These are phyloP conservation scores for Glyptemys insculpta DNA, from an alignment of 2,797 vertebrate species.

Conservation along the genomic window DNA sequence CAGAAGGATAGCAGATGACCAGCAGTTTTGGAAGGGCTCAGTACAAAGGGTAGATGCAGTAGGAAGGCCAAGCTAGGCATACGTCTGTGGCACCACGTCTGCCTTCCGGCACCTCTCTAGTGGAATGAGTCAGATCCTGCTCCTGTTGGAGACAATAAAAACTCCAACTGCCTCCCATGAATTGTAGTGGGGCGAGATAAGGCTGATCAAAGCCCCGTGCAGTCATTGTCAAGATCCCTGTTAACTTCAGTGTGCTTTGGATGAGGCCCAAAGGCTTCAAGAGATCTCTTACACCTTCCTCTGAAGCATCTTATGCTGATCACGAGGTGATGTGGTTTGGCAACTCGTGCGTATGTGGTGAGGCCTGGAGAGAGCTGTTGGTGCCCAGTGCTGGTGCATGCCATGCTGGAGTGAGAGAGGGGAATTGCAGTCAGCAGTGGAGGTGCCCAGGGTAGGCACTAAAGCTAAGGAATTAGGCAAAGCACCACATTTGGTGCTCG, in stretches of 20 bases:
- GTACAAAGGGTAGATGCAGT: not conserved
- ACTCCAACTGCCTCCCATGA: not conserved
- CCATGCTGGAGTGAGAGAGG: not conserved
- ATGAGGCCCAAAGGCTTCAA: rapidly evolving
- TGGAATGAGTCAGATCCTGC: not conserved
- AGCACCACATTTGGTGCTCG: not conserved
- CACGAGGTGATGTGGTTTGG: rapidly evolving
- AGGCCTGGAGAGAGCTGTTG: not conserved
- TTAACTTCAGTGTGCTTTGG: not conserved
- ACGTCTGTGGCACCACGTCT: rapidly evolving
- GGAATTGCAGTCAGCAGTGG: not conserved
- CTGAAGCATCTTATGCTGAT: not conserved
- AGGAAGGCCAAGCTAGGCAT: not conserved
- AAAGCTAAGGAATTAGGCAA: not conserved
- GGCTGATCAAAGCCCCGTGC: not conserved
- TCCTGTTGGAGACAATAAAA: not conserved
- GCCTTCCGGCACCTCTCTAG: not conserved
- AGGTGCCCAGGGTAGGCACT: not conserved
- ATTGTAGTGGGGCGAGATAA: not conserved
- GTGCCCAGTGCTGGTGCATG: not conserved
- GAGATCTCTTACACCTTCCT: not conserved
- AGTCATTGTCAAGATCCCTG: not conserved
- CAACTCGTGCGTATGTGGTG: not conserved
- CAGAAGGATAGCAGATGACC: not conserved
- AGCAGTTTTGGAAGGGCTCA: not conserved